Evolutionary conservation across 2,113 vertebrate genomes (phyloP).

Genomic region (Myrmecophaga tridactyla): DNA sequence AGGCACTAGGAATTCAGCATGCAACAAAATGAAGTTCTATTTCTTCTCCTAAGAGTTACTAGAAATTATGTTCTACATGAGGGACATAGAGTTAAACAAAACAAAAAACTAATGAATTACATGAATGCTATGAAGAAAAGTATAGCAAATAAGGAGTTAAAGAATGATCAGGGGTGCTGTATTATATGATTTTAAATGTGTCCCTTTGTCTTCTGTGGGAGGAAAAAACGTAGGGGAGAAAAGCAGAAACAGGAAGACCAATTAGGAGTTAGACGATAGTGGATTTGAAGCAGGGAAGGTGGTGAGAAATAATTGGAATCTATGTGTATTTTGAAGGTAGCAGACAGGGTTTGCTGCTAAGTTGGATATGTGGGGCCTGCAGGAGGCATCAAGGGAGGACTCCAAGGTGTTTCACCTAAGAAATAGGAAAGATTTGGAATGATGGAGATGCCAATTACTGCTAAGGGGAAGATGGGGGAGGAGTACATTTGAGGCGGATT

Average conservation of each 20-base stretch:
- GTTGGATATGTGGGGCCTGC: background rate
- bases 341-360: background rate
- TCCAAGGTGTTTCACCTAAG: background rate
- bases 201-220: background rate
- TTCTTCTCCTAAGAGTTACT: background rate
- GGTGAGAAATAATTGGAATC: background rate
- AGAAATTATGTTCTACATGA: background rate
- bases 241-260: background rate
- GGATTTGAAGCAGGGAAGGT: background rate
- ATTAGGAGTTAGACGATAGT: background rate
- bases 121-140: background rate
- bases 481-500: background rate
- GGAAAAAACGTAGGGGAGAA: background rate
- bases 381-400: background rate
- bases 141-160: background rate
- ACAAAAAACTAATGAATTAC: background rate
- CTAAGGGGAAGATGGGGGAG: background rate
- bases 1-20: background rate
- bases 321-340: background rate
- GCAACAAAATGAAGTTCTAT: background rate
- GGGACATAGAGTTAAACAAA: background rate
- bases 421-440: background rate
- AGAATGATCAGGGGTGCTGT: background rate
- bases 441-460: background rate
- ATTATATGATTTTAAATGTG: background rate